Evolutionary conservation across 1,140 invertebrate species (phyloP).

Genomic region (Micrasema minimum): DNA sequence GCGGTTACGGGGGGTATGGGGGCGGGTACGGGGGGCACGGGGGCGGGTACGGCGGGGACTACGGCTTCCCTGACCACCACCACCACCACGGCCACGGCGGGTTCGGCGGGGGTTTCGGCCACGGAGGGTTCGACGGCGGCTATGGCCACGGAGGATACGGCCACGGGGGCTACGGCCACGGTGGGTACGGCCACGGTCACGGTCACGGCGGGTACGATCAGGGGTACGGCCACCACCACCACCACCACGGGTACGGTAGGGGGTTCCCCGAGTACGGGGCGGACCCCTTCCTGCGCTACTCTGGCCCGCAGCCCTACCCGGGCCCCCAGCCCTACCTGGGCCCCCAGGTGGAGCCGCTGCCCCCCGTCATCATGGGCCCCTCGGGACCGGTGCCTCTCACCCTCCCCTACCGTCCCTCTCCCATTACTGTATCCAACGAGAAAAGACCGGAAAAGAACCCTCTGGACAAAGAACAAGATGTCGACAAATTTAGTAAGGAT

Average conservation of each 20-base stretch:
- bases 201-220: conserved; percentile 24
- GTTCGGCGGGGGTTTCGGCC: conserved; percentile 18
- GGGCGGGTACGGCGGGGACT: conserved; percentile 29
- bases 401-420: background rate
- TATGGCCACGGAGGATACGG: conserved; percentile 15
- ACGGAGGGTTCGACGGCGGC: conserved; percentile 19
- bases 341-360: background rate
- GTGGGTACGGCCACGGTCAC: conserved; percentile 12
- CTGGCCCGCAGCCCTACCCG: background rate
- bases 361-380: background rate
- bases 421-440: background rate
- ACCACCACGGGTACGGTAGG: conserved; percentile 26
- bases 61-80: background rate
- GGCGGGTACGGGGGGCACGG: conserved; percentile 19
- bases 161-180: conserved; percentile 16
- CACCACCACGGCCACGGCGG: conserved; percentile 8
- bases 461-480: background rate
- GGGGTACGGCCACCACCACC: conserved; percentile 21
- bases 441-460: conserved; percentile 5
- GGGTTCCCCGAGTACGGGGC: conserved; percentile 12
- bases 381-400: background rate
- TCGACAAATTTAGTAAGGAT: conserved; percentile 1
- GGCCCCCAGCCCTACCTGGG: background rate
- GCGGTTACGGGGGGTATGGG: conserved; percentile 33
- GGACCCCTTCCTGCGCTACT: background rate